Base-by-base conservation (phyloP, 2,797 vertebrate species). In the Chiloscyllium punctatum region DNA sequence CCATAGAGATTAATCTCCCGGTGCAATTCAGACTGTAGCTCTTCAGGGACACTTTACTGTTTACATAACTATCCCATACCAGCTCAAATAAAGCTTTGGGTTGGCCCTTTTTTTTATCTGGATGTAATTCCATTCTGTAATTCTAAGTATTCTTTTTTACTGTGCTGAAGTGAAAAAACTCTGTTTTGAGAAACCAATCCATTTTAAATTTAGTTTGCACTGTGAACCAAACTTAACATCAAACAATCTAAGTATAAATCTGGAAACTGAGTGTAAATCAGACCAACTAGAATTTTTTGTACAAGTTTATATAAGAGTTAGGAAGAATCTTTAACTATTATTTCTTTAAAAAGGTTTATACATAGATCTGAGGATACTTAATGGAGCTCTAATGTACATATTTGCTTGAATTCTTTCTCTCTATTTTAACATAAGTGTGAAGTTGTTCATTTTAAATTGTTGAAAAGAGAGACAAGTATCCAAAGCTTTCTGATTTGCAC, bases 1-100 rank as follows among this genome's bases (percentile, higher is more conserved):
- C 97, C 96, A 96, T 96, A 95, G 97, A 97, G 97, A 98, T 99
- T 98, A 98, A 98, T 97, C 96, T 96, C 96, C 96, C 97, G 97
- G 97, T 96, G 97, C 97, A 97, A 97, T 97, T 97, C 96, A 97
- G 97, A 97, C 97, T 97, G 98, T 97, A 98, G 98, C 97, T 97
- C 97, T 96, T 97, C 96, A 96, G 96, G 95, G 96, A 97, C 96
- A 96, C 95, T 96, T 96, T 96, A 96, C 97, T 97, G 97, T 98
- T 97, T 97, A 97, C 97, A 96, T 96, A 95, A 62, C 95, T 96
- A 96, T 96, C 96, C 96, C 96, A 96, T 94, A 96, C 95, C 8
- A 62, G 51, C 42, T 77, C 27, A 57, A 51, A 51, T 68, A 94
- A 48, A 77, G 94, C 71, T 95, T 77, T 77, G 33, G 71, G 71